Percentiles rank a stretch among this genome's conserved stretches.
Evolutionary conservation across 2,797 vertebrate genomes (phyloP).

Genomic region (Aselliscus stoliczkanus): DNA sequence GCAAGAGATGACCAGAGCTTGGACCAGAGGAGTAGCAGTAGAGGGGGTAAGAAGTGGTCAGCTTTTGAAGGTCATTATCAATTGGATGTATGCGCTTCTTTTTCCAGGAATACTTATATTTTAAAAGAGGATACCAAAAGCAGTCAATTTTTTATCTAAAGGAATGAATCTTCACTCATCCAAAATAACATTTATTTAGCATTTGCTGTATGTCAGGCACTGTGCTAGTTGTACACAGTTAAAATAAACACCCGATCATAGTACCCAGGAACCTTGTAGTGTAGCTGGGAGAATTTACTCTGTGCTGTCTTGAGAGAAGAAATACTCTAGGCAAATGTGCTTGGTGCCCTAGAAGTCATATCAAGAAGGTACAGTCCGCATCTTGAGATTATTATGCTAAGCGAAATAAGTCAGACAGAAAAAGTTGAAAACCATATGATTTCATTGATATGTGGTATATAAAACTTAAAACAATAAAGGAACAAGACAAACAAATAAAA

Average conservation of each 20-base stretch:
- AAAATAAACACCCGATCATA: not conserved
- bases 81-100: not conserved
- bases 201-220: not conserved
- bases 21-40: not conserved
- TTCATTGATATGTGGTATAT: too few relatives aligned
- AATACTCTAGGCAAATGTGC: not conserved
- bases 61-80: not conserved
- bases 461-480: too few relatives aligned
- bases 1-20: not conserved
- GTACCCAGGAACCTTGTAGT: not conserved
- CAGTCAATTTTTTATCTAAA: not conserved
- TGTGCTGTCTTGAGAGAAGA: not conserved
- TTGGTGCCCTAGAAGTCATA: not conserved
- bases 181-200: not conserved
- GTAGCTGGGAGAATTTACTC: not conserved
- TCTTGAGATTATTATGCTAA: too few relatives aligned
- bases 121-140: not conserved
- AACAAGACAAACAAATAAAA: too few relatives aligned
- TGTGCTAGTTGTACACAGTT: not conserved
- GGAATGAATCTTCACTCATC: not conserved
- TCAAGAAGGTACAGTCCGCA: not conserved
- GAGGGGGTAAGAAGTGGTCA: not conserved
- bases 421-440: too few relatives aligned
- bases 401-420: too few relatives aligned
- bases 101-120: not conserved